phyloP scores from a whole-genome alignment of 2,797 vertebrate genomes.

The Simalia tracyae region DNA sequence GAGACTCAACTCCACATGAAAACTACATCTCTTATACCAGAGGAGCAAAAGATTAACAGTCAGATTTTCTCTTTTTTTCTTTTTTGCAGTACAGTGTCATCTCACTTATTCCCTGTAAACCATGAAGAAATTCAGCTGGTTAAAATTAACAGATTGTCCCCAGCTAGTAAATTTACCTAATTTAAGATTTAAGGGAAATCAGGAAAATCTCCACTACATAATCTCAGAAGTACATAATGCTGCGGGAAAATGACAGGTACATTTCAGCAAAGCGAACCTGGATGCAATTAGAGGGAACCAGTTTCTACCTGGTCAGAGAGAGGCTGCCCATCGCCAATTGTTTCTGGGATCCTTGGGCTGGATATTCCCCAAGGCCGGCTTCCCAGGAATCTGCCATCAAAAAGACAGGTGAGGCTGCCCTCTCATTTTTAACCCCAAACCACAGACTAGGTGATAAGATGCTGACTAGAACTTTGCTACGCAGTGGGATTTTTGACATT shows the following conservation, averaged over 20 bases:
- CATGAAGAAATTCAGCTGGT: conserved; percentile 51
- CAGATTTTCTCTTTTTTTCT: neutral
- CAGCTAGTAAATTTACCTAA: conserved; percentile 56
- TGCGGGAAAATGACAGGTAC: neutral
- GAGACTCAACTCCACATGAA: neutral
- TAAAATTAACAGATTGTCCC: conserved; percentile 59
- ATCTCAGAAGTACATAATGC: conserved; percentile 34
- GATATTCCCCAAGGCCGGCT: neutral
- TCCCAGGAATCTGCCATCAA: neutral
- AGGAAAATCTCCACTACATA: conserved; percentile 20
- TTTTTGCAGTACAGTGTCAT: conserved; percentile 5
- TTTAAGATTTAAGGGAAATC: conserved; percentile 61
- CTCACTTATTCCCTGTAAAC: conserved; percentile 62
- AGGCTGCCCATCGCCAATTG: no score
- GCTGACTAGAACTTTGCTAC: neutral
- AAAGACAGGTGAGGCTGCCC: neutral
- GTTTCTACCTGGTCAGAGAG: neutral
- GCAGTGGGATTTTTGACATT: neutral
- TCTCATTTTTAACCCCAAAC: neutral
- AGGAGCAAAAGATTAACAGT: neutral
- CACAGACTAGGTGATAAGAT: conserved; percentile 4
- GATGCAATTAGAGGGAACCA: neutral
- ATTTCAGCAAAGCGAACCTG: neutral
- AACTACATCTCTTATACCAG: conserved; percentile 19
- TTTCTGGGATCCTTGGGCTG: neutral